These are phyloP conservation scores for Dynastes hyllus DNA, from an alignment of 2,888 invertebrate genomes.

Conservation along the genomic window DNA sequence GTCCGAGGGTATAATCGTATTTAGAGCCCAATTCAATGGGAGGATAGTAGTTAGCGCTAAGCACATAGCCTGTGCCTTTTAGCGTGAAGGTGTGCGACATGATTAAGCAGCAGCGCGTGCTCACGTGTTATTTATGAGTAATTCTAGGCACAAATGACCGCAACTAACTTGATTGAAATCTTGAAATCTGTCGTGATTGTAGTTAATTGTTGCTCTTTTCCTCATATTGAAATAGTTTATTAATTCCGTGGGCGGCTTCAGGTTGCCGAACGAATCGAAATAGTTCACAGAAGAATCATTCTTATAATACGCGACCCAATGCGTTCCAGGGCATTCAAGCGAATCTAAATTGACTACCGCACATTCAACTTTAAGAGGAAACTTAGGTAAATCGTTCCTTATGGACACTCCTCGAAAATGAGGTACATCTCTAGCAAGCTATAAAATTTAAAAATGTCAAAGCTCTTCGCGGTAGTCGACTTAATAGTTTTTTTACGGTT, in stretches of 20 bases:
- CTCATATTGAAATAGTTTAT: conserved; percentile 30
- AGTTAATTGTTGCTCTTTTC: conserved; percentile 46
- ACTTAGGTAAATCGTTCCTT: conserved; percentile 54
- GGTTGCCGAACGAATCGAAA: background rate
- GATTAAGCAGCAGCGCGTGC: no score
- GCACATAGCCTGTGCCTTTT: conserved; percentile 57
- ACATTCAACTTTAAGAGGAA: conserved; percentile 55
- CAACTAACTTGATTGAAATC: conserved; percentile 60
- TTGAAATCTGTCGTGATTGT: conserved; percentile 62
- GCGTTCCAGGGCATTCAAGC: conserved; percentile 58
- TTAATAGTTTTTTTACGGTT: conserved; percentile 53
- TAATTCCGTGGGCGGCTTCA: conserved; percentile 11
- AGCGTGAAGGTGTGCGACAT: conserved; percentile 38
- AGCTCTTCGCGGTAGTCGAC: conserved; percentile 55
- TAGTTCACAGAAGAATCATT: conserved; percentile 39
- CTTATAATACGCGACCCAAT: conserved; percentile 64
- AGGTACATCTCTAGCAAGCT: conserved; percentile 46
- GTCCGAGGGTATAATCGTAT: conserved; percentile 60
- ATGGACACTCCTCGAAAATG: conserved; percentile 59
- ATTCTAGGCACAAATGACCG: conserved; percentile 62
- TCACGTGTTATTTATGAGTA: conserved; percentile 51
- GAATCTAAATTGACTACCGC: conserved; percentile 60
- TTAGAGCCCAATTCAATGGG: conserved; percentile 58
- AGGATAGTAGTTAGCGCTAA: conserved; percentile 59
- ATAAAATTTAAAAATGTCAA: conserved; percentile 56